Percentiles rank a stretch among this genome's conserved stretches.
phyloP scores from a whole-genome alignment of 2,888 invertebrate species.

The Ophioninae sp. region DNA sequence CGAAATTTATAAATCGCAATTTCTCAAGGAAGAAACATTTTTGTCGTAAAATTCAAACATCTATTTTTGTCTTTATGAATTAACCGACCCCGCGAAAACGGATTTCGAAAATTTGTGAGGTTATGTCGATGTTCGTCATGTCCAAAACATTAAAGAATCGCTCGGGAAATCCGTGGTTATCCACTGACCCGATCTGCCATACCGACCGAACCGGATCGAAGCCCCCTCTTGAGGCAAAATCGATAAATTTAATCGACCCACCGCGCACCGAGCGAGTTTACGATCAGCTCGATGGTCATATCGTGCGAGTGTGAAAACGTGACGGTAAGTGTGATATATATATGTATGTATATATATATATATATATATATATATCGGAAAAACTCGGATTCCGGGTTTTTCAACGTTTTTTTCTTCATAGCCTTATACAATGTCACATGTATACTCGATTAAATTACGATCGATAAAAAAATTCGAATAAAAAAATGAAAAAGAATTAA shows the following conservation, averaged over 20 bases:
- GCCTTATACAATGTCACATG: conserved; percentile 63
- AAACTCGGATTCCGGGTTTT: conserved; percentile 18
- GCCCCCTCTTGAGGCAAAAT: conserved; percentile 54
- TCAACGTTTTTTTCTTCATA: conserved; percentile 34
- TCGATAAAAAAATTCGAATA: conserved; percentile 39
- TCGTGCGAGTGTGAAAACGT: too few species aligned
- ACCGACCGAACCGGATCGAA: not conserved
- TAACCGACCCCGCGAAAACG: too few species aligned
- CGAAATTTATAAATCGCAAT: too few species aligned
- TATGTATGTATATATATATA: conserved; percentile 20
- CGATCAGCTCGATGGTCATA: conserved; percentile 24
- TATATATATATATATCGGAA: conserved; percentile 24
- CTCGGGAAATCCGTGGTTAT: too few species aligned
- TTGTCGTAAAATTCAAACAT: too few species aligned
- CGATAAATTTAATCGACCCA: conserved; percentile 44
- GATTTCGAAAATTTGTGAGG: too few species aligned
- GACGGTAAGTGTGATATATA: not conserved
- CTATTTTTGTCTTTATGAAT: too few species aligned
- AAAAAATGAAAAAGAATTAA: conserved; percentile 6
- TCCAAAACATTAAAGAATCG: too few species aligned
- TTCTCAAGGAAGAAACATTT: too few species aligned
- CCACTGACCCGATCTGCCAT: too few species aligned
- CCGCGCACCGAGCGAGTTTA: conserved; percentile 34
- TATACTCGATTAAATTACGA: conserved; percentile 63
- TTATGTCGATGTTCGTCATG: too few species aligned